Base-by-base conservation (phyloP, 2,888 invertebrate genomes). In the Galerucella pusilla region DNA sequence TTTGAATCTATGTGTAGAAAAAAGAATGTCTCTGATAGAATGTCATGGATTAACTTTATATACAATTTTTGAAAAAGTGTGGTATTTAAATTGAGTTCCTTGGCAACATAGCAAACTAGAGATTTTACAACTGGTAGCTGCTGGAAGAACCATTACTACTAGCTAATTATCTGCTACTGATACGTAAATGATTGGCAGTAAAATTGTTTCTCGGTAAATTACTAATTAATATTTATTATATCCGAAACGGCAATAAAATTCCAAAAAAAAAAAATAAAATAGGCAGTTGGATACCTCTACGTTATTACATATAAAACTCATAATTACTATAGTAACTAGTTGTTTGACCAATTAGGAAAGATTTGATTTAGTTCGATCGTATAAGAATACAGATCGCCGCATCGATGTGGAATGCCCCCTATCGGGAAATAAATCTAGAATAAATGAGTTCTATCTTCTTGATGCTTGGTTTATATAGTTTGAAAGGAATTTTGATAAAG, bases 161-260 rank as follows among this genome's bases (percentile, higher is more conserved):
- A 75, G 77, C 77, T 84, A 84, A 84, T 84, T 83, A 83, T 80
- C 81, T 80, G 79, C 81, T 80, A 82, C 81, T 83, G 83, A 84
- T 82, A 83, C 84, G 82, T 84, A 82, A 83, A 84, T 83, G 83
- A 84, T 84, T 83, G 83, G 81, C 78, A 83, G 79, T 80, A 79
- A 82, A 80, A 80, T 82, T 82, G 78, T 82, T 80, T 80, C 79
- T 78, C 73, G 57, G 73, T 77, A 73, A 67, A 70, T 74, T 57
- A 66, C 63, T 77, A 80, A 80, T 81, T 81, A 79, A 79, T 77
- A 78, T 79, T 79, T 76, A 80, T 80, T 81, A 80, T 79, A 78
- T 66, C 73, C 70, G 75, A 76, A 79, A 76, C 71, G 75, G 72
- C 74, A 60, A 60, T 68, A 73, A 74, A 76, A 76, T 70, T 71